Evolutionary conservation across 2,797 vertebrate genomes (phyloP), one percentile per base, ranked within the genome.

Genomic region (Melanotaenia nigrans): DNA sequence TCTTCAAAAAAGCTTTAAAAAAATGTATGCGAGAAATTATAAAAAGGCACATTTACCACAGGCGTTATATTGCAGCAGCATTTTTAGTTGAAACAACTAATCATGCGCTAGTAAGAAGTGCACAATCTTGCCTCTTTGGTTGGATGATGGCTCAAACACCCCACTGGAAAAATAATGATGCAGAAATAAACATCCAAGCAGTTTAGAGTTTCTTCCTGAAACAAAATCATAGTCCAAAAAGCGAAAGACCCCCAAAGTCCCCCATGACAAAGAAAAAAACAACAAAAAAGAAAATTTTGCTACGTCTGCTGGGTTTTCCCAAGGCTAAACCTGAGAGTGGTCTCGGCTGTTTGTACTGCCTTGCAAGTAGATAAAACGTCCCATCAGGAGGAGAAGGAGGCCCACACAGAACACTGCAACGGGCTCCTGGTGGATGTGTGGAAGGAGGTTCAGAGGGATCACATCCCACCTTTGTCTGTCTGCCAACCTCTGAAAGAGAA

Each of bases 281-380:
- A 73, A 30, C 30, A 10, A 30, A 68, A 45, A 28, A 55, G 11
- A 58, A 61, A 25, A 58, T 25, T 3, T 51, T 87, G 92, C 94
- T 94, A 93, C 91, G 4, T 89, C 92, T 93, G 89, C 94, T 90
- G 93, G 92, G 92, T 85, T 71, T 74, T 64, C 70, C 75, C 40
- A 49, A 66, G 65, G 68, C 68, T 91, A 87, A 80, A 85, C 85
- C 84, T 89, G 82, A 84, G 87, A 67, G 63, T 67, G 71, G 75
- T 82, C 78, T 6, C n/a, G 70, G 76, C 25, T 75, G 84, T 73
- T 68, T 24, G 72, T 71, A 66, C 71, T 81, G 82, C 85, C 80
- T 47, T 91, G 90, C 25, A 81, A 68, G 83, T 91, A 92, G 57
- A 95, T 79, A 16, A 94, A 76, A 53, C 92, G 86, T 71, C 90